Percentiles rank a stretch among this genome's conserved stretches.
phyloP scores from a whole-genome alignment of 2,113 vertebrate genomes.

The Pelodiscus sinensis region DNA sequence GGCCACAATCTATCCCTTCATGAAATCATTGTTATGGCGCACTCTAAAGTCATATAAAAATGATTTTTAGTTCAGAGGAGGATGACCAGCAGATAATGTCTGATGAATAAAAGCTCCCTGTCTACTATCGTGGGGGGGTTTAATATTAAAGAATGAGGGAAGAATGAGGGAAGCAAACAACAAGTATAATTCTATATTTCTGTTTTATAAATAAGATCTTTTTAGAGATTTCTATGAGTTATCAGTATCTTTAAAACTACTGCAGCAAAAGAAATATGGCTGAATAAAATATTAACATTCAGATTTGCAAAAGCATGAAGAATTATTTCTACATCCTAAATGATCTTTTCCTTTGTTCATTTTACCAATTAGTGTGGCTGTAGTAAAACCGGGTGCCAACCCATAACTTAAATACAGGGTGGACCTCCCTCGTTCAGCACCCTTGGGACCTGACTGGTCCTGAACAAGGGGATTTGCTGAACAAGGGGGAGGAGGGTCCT shows the following conservation, averaged over 20 bases:
- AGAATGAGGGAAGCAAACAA: background rate
- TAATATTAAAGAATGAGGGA: background rate
- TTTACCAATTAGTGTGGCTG: background rate
- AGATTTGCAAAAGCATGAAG: background rate
- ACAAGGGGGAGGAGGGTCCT: no score
- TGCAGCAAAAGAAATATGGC: background rate
- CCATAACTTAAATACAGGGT: background rate
- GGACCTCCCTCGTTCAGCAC: no score
- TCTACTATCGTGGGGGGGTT: background rate
- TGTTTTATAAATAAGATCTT: background rate
- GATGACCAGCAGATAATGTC: background rate
- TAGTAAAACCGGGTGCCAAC: background rate
- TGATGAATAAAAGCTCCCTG: background rate
- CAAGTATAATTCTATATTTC: background rate
- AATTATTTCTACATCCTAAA: background rate
- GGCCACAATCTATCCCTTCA: background rate
- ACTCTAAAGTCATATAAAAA: background rate
- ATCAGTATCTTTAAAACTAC: background rate
- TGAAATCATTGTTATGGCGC: background rate
- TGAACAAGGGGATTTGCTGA: no score
- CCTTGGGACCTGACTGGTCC: no score
- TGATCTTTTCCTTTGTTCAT: background rate
- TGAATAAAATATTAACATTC: background rate
- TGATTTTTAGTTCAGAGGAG: background rate
- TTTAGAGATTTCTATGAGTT: background rate